phyloP scores from a whole-genome alignment of 2,888 invertebrate genomes.

The Chrysodeixis includens region DNA sequence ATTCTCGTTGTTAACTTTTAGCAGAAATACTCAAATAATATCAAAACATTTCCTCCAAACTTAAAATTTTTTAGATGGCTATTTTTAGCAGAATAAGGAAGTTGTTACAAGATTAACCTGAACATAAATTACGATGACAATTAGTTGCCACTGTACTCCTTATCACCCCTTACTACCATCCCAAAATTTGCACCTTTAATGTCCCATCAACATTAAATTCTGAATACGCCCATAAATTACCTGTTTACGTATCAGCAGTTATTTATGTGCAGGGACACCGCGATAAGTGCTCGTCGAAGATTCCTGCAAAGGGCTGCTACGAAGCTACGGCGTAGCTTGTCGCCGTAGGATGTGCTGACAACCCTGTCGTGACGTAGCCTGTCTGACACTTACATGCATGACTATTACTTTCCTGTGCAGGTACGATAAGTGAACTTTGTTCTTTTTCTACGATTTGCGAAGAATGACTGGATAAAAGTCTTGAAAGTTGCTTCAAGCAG shows the following conservation, averaged over 20 bases:
- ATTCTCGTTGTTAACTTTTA: too few relatives aligned
- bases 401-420: constrained; percentile 45
- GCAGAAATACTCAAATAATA: too few relatives aligned
- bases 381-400: constrained; percentile 31
- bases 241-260: constrained; percentile 50
- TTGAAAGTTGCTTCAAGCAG: background rate
- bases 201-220: constrained; percentile 26
- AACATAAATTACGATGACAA: background rate
- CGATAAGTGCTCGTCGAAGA: constrained; percentile 55
- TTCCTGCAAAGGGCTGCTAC: constrained; percentile 52
- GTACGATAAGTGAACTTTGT: constrained; percentile 43
- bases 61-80: too few relatives aligned
- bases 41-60: too few relatives aligned
- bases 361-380: constrained; percentile 38
- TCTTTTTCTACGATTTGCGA: background rate
- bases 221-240: constrained; percentile 46
- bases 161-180: constrained; percentile 12
- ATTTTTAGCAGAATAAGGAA: too few relatives aligned
- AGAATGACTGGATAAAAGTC: background rate
- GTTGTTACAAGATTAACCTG: background rate
- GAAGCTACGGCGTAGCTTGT: constrained; percentile 59
- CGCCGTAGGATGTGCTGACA: constrained; percentile 42
- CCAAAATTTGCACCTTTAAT: constrained; percentile 17
- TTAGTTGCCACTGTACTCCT: background rate
- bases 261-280: constrained; percentile 50